These are phyloP conservation scores for Bothrops jararaca DNA, from an alignment of 2,113 vertebrate genomes.

Conservation along the genomic window DNA sequence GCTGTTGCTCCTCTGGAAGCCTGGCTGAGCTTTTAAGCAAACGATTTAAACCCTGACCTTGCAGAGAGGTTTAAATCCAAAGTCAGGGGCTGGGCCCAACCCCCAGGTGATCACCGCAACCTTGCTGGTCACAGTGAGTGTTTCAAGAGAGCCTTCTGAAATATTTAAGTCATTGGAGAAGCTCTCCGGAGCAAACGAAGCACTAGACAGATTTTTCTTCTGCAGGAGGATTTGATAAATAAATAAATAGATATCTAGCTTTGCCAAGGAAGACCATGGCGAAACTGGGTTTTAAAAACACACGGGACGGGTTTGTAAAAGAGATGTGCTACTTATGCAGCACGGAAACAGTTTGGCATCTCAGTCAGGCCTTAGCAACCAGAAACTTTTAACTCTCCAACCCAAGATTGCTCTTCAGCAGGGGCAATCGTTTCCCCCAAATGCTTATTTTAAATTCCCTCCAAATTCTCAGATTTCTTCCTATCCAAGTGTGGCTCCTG, in stretches of 20 bases:
- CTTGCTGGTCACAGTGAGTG: conserved; percentile 16
- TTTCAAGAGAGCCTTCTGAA: conserved; percentile 37
- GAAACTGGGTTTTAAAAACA: not conserved
- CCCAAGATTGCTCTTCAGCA: not conserved
- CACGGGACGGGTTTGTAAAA: not conserved
- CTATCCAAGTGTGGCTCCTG: not conserved
- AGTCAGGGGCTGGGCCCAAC: not conserved
- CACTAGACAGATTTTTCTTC: conserved; percentile 7
- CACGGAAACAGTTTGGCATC: too few relatives aligned
- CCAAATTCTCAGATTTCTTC: not conserved
- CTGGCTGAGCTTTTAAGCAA: conserved; percentile 4
- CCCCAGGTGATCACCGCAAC: conserved; percentile 13
- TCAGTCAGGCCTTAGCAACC: not conserved
- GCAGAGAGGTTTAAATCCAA: conserved; percentile 17
- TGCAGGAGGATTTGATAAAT: conserved; percentile 20
- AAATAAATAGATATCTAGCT: not conserved
- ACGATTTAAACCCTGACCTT: conserved; percentile 36
- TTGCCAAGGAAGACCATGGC: not conserved
- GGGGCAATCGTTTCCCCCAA: not conserved
- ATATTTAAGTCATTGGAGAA: conserved; percentile 41
- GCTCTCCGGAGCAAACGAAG: conserved; percentile 33
- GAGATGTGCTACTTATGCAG: not conserved
- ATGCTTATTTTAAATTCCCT: not conserved
- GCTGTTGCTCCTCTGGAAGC: not conserved
- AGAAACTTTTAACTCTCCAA: not conserved